Percentiles rank a stretch among this genome's conserved stretches.
These are phyloP conservation scores for Elaphurus davidianus DNA, from an alignment of 2,113 vertebrate species.

Conservation along the genomic window DNA sequence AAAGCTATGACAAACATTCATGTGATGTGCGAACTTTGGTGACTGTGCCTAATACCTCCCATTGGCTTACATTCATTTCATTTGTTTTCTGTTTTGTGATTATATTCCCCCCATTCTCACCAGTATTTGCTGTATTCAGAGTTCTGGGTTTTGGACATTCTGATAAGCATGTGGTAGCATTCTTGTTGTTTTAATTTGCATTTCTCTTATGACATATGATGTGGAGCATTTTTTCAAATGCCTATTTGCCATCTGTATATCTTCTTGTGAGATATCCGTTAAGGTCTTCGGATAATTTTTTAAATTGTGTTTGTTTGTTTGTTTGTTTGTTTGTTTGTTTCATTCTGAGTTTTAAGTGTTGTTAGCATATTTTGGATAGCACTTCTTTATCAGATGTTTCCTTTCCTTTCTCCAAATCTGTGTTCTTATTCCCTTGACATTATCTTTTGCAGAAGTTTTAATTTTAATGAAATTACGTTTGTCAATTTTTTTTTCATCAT, in stretches of 20 bases:
- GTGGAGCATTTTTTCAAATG: not conserved
- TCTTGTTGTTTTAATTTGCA: not conserved
- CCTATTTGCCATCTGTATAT: not conserved
- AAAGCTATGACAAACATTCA: not conserved
- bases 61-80: not conserved
- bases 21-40: not conserved
- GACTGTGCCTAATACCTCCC: not conserved
- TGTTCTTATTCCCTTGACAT: not conserved
- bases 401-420: not conserved
- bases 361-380: not conserved
- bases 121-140: not conserved
- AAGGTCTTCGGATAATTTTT: not conserved
- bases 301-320: not conserved
- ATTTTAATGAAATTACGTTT: not conserved
- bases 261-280: not conserved
- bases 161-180: not conserved
- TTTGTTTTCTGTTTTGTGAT: not conserved
- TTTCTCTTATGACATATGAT: not conserved
- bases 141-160: not conserved
- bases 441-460: not conserved
- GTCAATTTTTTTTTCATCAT: not conserved
- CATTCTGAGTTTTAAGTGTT: not conserved
- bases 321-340: not conserved
- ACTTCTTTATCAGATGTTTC: not conserved
- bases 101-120: not conserved